Conservation (phyloP, 2,888 invertebrate species). For the Prenolepis imparis region DNA sequence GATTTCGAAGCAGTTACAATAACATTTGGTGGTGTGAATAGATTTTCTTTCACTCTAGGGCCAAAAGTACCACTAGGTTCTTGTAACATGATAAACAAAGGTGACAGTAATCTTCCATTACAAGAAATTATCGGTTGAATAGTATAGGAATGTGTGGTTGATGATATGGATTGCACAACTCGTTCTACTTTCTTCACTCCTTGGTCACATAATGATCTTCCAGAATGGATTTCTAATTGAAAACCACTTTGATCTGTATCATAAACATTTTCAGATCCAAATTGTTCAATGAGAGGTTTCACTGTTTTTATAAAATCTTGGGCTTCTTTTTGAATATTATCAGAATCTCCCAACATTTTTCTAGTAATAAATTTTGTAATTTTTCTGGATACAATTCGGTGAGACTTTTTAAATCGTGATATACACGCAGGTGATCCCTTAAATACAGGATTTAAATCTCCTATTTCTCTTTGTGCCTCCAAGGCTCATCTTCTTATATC, state of each 20-base stretch:
- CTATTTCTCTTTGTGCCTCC: not conserved
- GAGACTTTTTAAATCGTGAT: slow-evolving; percentile 12
- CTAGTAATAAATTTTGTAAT: slow-evolving; percentile 20
- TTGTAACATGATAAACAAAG: slow-evolving; percentile 56
- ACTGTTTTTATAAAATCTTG: slow-evolving; percentile 38
- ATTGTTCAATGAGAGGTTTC: slow-evolving; percentile 37
- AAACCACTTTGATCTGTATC: slow-evolving; percentile 58
- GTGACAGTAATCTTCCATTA: slow-evolving; percentile 47
- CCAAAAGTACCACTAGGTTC: slow-evolving; percentile 60
- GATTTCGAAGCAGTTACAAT: slow-evolving; percentile 51
- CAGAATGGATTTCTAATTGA: slow-evolving; percentile 57
- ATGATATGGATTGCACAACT: not conserved
- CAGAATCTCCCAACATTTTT: not conserved
- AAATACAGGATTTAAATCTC: slow-evolving; percentile 16
- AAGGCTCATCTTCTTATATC: not conserved
- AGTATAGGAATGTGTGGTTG: slow-evolving; percentile 58
- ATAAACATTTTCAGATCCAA: slow-evolving; percentile 45
- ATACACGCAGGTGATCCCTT: slow-evolving; percentile 8
- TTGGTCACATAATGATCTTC: slow-evolving; percentile 48
- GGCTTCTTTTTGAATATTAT: not conserved
- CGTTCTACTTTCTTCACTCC: slow-evolving; percentile 37
- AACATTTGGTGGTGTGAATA: slow-evolving; percentile 57
- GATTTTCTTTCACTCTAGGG: slow-evolving; percentile 52
- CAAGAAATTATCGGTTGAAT: slow-evolving; percentile 42
- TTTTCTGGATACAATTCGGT: slow-evolving; percentile 34